Evolutionary conservation across 2,888 invertebrate species (phyloP), one percentile per base, ranked within the genome.

Genomic region (Gymnoscelis rufifasciata): DNA sequence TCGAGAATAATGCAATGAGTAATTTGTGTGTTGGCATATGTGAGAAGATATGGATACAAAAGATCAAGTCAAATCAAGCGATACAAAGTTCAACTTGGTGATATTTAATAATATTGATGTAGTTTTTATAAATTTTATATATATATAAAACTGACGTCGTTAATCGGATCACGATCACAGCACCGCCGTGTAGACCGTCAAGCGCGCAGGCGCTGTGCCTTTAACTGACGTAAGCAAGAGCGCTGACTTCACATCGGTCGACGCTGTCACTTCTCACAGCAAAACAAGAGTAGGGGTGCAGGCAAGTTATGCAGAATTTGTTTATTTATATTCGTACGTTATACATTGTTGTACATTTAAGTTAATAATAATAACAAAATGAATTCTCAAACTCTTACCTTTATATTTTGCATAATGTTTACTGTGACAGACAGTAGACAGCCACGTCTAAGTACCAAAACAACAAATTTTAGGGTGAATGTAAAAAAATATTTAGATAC

Each of bases 171-270:
- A 84, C 79, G 77, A 87, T 78, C 76, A 74, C 83, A 74, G 77
- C 87, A 87, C 88, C 87, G 87, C 87, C 87, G 86, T 86, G 72
- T 84, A 83, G 68, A 78, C 81, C 86, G 87, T 84, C 84, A 81
- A 78, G 78, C 87, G 86, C 87, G 88, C 88, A 86, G 71, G 86
- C 88, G 87, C 88, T 78, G 77, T 76, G 83, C 84, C 77, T 75
- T 74, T 78, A 74, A 88, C 88, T 88, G 87, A 83, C 80, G 80
- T 80, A 74, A 72, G 74, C 79, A 72, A 73, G 77, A 78, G 81
- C 74, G 67, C 71, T 60, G 79, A 87, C 87, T 88, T 88, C 88
- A 80, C 68, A 51, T 62, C 68, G 56, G 50, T 71, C 60, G 55
- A 51, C 52, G 67, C 78, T 59, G 74, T 74, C 74, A 78, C 43